A percentile compares a stretch with the other conserved stretches of the same genome.
These are phyloP conservation scores for Phasianus colchicus DNA, from an alignment of 2,113 vertebrate species.

Conservation along the genomic window DNA sequence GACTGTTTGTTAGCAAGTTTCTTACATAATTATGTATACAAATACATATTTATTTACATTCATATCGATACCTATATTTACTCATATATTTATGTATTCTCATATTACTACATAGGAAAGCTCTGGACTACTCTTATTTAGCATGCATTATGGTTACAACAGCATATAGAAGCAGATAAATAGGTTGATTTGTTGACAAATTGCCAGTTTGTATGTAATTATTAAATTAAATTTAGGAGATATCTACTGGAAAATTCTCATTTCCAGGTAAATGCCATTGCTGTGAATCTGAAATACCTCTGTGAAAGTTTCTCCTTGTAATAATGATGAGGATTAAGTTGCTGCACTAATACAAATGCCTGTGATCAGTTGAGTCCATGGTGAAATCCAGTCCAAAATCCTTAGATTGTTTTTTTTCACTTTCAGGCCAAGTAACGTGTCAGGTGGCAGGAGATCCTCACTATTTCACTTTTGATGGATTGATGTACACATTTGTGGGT, in stretches of 20 bases:
- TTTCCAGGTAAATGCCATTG: background rate
- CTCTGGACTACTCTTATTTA: background rate
- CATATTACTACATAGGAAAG: background rate
- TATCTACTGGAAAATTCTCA: background rate
- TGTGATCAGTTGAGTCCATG: background rate
- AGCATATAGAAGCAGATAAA: background rate
- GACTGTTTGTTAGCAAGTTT: background rate
- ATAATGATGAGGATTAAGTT: background rate
- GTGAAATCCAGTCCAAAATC: background rate
- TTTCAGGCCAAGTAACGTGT: slow-evolving; percentile 84
- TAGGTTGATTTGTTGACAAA: background rate
- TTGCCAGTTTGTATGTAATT: background rate
- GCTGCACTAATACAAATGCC: background rate
- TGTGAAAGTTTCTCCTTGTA: background rate
- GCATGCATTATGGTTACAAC: background rate
- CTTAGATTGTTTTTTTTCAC: background rate
- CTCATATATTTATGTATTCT: background rate
- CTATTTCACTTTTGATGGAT: slow-evolving; percentile 90
- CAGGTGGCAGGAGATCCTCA: slow-evolving; percentile 90
- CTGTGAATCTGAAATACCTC: background rate
- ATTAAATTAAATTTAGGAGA: background rate
- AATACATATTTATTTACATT: background rate
- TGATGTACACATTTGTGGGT: slow-evolving; percentile 90
- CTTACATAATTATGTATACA: background rate
- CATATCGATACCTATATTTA: background rate